These are phyloP conservation scores for Ivindomyrus marchei DNA, from an alignment of 2,113 vertebrate species.

Conservation along the genomic window DNA sequence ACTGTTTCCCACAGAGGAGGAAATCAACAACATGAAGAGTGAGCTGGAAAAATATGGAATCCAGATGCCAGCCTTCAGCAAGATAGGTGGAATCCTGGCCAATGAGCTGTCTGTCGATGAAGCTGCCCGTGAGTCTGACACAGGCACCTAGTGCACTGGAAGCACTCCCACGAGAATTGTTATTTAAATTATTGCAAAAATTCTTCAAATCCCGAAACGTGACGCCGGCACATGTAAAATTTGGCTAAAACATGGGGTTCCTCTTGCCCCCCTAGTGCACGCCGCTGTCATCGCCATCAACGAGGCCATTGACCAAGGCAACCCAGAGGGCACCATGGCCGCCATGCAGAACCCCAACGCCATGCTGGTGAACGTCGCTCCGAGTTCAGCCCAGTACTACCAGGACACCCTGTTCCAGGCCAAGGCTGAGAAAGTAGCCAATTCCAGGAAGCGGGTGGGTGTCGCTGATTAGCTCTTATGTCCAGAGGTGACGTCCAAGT, in stretches of 20 bases:
- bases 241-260: neutral
- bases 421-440: slow-evolving; percentile 83
- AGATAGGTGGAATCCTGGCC: slow-evolving; percentile 96
- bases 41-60: slow-evolving; percentile 98
- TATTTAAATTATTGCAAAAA: neutral
- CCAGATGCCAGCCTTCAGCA: slow-evolving; percentile 98
- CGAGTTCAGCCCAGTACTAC: slow-evolving; percentile 60
- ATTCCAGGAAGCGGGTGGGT: slow-evolving; percentile 82
- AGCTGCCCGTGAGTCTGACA: slow-evolving; percentile 75
- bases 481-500: neutral
- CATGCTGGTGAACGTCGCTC: slow-evolving; percentile 81
- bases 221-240: neutral
- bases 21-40: slow-evolving; percentile 96
- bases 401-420: slow-evolving; percentile 79
- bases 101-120: slow-evolving; percentile 96
- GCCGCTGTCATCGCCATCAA: slow-evolving; percentile 97
- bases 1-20: slow-evolving; percentile 73
- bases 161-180: neutral
- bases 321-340: slow-evolving; percentile 71
- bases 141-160: neutral
- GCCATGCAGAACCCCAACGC: slow-evolving; percentile 93
- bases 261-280: slow-evolving; percentile 69
- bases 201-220: neutral
- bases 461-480: neutral
- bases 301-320: slow-evolving; percentile 80